Evolutionary conservation across 2,113 vertebrate genomes (phyloP).

Genomic region (Empidonax traillii): DNA sequence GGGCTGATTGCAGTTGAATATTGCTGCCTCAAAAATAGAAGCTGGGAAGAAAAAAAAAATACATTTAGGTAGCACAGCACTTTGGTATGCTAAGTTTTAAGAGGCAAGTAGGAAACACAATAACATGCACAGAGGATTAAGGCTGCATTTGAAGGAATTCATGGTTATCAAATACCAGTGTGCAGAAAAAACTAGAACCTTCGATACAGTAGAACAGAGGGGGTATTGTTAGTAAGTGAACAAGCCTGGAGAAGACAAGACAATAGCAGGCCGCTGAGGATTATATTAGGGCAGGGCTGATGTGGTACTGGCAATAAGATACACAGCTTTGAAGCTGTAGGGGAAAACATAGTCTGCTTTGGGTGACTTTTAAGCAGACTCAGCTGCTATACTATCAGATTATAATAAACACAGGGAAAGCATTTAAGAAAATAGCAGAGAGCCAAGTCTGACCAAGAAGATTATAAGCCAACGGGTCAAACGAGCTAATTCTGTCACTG

Average conservation of each 20-base stretch:
- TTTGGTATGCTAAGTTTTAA: constrained; percentile 69
- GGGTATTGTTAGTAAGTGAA: constrained; percentile 52
- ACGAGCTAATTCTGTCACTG: constrained; percentile 61
- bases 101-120: constrained; percentile 58
- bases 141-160: constrained; percentile 59
- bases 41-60: background rate
- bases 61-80: constrained; percentile 69
- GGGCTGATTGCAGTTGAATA: constrained; percentile 48
- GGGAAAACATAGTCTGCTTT: constrained; percentile 73
- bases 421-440: constrained; percentile 68
- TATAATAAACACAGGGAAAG: constrained; percentile 76
- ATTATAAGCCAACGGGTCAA: constrained; percentile 69
- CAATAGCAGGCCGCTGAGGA: constrained; percentile 52
- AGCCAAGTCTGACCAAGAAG: constrained; percentile 71
- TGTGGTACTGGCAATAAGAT: constrained; percentile 82
- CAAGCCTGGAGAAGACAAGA: constrained; percentile 59
- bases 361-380: constrained; percentile 73
- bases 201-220: constrained; percentile 57
- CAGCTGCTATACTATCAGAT: constrained; percentile 85
- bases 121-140: constrained; percentile 41
- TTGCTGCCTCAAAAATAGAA: constrained; percentile 60
- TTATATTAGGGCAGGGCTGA: constrained; percentile 64
- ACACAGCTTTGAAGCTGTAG: constrained; percentile 75
- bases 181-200: constrained; percentile 54
- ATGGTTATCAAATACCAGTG: constrained; percentile 52